phyloP scores from a whole-genome alignment of 2,888 invertebrate genomes.

The Anaspis maculata region DNA sequence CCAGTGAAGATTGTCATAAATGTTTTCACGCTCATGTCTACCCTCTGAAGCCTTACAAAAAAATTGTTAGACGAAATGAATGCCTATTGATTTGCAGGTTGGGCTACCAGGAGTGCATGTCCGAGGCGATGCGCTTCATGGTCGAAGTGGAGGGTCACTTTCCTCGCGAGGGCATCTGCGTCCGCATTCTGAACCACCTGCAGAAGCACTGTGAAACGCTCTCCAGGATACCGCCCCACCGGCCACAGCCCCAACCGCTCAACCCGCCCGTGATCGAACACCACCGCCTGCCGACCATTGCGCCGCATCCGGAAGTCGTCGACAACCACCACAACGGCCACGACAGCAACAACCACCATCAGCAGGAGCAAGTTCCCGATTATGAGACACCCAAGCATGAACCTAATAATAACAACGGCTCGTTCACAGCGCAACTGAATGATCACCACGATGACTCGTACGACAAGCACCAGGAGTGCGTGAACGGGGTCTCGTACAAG shows the following conservation, averaged over 20 bases:
- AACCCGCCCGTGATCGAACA: conserved; percentile 24
- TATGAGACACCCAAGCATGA: conserved; percentile 20
- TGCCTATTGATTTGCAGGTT: conserved; percentile 40
- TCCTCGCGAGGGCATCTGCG: conserved; percentile 72
- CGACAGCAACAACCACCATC: conserved; percentile 35
- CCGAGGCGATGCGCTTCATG: conserved; percentile 82
- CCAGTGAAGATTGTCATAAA: no score
- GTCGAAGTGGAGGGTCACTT: conserved; percentile 77
- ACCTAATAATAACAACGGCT: conserved; percentile 27
- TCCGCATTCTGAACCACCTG: conserved; percentile 71
- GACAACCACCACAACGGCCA: conserved; percentile 25
- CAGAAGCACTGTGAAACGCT: conserved; percentile 73
- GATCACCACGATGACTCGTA: conserved; percentile 7
- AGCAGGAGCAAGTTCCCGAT: conserved; percentile 13
- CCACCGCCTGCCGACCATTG: conserved; percentile 2
- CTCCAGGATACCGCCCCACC: conserved; percentile 26
- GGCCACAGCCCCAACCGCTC: conserved; percentile 23
- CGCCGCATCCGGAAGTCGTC: conserved; percentile 2
- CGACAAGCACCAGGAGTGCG: conserved; percentile 16
- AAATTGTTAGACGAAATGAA: no score
- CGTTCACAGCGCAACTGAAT: conserved; percentile 22
- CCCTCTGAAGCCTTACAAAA: no score
- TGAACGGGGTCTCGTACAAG: conserved; percentile 60
- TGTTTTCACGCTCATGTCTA: no score
- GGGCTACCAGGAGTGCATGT: conserved; percentile 86